These are phyloP conservation scores for Chrysina gloriosa DNA, from an alignment of 2,888 invertebrate genomes.

Conservation along the genomic window DNA sequence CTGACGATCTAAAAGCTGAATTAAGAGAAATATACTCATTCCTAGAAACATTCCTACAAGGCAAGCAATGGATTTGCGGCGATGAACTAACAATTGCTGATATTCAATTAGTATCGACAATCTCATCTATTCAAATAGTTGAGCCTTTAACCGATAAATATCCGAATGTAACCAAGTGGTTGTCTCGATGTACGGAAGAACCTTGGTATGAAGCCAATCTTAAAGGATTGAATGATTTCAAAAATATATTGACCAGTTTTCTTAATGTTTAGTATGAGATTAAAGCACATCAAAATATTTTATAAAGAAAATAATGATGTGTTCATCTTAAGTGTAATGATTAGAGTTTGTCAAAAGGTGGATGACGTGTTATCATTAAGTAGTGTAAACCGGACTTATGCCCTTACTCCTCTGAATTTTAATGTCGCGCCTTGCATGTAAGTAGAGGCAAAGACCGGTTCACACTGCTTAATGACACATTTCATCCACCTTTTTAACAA, in stretches of 20 bases:
- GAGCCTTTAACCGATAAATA: slow-evolving; percentile 56
- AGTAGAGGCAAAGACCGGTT: no score
- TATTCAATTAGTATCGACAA: slow-evolving; percentile 62
- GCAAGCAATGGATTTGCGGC: slow-evolving; percentile 54
- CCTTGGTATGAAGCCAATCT: slow-evolving; percentile 50
- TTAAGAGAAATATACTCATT: slow-evolving; percentile 55
- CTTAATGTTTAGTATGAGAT: slow-evolving; percentile 12
- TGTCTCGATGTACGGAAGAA: slow-evolving; percentile 54
- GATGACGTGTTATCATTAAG: no score
- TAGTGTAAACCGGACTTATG: no score
- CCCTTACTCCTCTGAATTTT: no score
- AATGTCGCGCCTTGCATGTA: no score
- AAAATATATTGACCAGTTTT: slow-evolving; percentile 30
- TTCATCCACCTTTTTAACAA: no score
- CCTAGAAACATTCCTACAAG: slow-evolving; percentile 56
- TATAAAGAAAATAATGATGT: no score
- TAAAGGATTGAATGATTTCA: slow-evolving; percentile 42
- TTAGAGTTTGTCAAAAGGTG: no score
- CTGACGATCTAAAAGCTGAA: slow-evolving; percentile 20
- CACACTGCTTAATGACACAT: no score
- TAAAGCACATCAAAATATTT: no score
- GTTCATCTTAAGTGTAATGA: no score
- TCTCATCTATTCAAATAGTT: slow-evolving; percentile 57
- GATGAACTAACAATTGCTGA: slow-evolving; percentile 58
- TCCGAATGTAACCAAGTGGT: slow-evolving; percentile 57